phyloP scores from a whole-genome alignment of 2,113 vertebrate genomes.

The Sinocyclocheilus grahami region DNA sequence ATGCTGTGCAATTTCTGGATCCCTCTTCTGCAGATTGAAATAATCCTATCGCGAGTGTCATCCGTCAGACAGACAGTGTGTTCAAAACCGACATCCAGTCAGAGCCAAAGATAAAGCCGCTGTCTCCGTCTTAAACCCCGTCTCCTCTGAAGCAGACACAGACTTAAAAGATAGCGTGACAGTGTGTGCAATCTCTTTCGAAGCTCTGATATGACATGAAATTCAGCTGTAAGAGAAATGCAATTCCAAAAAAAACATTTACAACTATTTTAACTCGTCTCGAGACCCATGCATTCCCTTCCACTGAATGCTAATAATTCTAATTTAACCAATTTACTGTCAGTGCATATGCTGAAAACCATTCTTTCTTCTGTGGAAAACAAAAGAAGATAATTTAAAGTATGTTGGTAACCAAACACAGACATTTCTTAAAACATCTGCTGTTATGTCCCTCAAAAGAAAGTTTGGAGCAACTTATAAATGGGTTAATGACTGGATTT shows the following conservation, averaged over 20 bases:
- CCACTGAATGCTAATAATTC: no score
- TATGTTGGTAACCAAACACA: no score
- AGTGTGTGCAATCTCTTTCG: neutral
- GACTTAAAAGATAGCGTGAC: neutral
- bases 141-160: neutral
- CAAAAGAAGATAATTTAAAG: no score
- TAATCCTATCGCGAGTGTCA: conserved; percentile 18
- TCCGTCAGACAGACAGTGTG: conserved; percentile 17
- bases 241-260: neutral
- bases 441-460: no score
- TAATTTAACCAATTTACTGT: no score
- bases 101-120: conserved; percentile 32
- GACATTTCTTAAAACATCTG: no score
- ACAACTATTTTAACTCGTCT: neutral
- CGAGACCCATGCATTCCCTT: neutral
- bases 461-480: no score
- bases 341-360: no score
- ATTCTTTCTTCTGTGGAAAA: no score
- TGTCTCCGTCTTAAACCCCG: neutral
- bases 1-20: conserved; percentile 21
- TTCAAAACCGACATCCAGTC: conserved; percentile 5
- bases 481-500: no score
- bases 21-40: neutral
- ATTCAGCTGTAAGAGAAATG: neutral
- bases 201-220: neutral